Evolutionary conservation across 2,888 invertebrate genomes (phyloP).

Genomic region (Sphaeridia pumilis): DNA sequence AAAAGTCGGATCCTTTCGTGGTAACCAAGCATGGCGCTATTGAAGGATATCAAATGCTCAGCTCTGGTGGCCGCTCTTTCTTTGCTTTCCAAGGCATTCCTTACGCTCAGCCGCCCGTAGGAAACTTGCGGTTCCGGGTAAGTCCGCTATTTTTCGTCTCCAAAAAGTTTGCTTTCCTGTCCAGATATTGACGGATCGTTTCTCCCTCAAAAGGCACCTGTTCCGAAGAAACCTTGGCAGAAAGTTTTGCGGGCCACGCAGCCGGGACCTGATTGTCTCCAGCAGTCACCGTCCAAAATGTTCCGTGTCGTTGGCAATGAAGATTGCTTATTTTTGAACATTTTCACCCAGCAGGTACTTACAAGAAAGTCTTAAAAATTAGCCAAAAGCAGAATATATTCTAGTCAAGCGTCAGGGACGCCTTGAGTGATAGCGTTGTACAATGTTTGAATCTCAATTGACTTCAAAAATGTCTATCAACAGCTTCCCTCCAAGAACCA

Average conservation of each 20-base stretch:
- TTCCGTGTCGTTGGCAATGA: slow-evolving; percentile 23
- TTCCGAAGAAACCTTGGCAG: slow-evolving; percentile 12
- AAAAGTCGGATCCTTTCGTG: slow-evolving; percentile 8
- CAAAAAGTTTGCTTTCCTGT: too few species aligned
- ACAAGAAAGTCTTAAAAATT: too few species aligned
- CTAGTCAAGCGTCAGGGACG: too few species aligned
- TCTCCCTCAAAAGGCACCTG: slow-evolving; percentile 9
- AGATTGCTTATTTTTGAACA: slow-evolving; percentile 21
- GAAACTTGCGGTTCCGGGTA: slow-evolving; percentile 21
- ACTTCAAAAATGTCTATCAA: too few species aligned
- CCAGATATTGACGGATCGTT: too few species aligned
- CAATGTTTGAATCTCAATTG: too few species aligned
- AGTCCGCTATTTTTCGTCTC: too few species aligned
- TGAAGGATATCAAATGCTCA: slow-evolving; percentile 27
- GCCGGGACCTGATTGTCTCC: slow-evolving; percentile 19
- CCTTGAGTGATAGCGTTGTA: too few species aligned
- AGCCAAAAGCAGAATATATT: too few species aligned
- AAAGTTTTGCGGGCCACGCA: slow-evolving; percentile 20
- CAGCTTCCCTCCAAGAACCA: slow-evolving; percentile 10
- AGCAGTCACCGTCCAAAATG: slow-evolving; percentile 17
- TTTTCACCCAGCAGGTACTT: slow-evolving; percentile 21
- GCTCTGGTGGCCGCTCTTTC: slow-evolving; percentile 21
- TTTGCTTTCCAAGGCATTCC: slow-evolving; percentile 32
- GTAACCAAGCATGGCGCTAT: slow-evolving; percentile 14
- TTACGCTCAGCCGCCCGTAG: slow-evolving; percentile 23